Conservation (phyloP, 2,888 invertebrate species). For the Hydrotaea cyrtoneurina region DNA sequence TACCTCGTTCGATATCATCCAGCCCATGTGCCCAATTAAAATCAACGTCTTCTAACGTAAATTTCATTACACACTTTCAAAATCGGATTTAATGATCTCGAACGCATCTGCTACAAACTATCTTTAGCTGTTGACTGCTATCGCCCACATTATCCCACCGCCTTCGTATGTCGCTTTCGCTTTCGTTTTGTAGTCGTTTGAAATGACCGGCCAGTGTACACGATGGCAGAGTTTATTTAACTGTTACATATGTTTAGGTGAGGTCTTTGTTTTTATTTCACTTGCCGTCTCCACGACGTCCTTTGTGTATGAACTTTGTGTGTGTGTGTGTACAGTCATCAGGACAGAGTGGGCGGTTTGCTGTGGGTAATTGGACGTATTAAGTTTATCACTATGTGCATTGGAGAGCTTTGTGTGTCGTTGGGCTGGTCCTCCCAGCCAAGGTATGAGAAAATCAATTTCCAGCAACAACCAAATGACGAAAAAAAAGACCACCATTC, state of each 20-base stretch:
- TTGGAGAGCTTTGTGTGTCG: not conserved
- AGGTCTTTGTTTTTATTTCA: not conserved
- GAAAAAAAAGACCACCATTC: not conserved
- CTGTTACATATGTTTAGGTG: constrained; percentile 1
- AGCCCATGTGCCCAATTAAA: no score
- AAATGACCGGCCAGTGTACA: not conserved
- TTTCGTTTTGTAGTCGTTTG: not conserved
- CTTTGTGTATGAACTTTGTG: no score
- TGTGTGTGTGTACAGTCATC: not conserved
- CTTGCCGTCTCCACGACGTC: not conserved
- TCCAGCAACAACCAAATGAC: constrained; percentile 12
- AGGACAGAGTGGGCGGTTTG: not conserved
- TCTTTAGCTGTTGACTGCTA: no score
- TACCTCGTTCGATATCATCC: no score
- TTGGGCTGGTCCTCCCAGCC: not conserved
- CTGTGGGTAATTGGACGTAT: constrained; percentile 3
- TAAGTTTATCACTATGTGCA: not conserved
- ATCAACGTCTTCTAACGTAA: no score
- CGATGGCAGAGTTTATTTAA: not conserved
- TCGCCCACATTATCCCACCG: not conserved
- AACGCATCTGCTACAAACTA: no score
- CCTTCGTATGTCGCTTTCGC: not conserved
- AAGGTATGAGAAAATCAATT: constrained; percentile 59
- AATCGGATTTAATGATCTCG: no score
- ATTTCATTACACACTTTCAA: no score